These are phyloP conservation scores for Tigriopus japonicus DNA, from an alignment of 1,140 invertebrate species.

Conservation along the genomic window DNA sequence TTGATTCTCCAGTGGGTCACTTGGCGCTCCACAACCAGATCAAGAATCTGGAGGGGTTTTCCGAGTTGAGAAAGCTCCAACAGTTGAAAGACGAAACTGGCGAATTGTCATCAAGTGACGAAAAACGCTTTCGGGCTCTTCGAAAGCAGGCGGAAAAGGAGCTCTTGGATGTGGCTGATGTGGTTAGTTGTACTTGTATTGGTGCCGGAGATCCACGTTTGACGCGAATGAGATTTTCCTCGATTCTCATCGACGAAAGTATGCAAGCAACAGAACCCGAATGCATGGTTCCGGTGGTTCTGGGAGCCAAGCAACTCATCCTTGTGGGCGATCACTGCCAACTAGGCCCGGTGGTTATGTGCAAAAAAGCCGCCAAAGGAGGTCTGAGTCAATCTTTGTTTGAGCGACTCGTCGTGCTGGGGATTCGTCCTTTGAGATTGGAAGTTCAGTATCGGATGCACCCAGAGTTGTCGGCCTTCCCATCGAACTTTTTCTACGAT, in stretches of 20 bases:
- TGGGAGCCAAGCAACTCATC: constrained; percentile 67
- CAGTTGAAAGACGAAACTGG: constrained; percentile 94
- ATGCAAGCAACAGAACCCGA: constrained; percentile 87
- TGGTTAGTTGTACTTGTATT: constrained; percentile 97
- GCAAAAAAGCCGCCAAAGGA: constrained; percentile 86
- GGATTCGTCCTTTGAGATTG: constrained; percentile 78
- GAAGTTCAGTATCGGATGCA: constrained; percentile 99
- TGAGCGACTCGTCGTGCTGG: constrained; percentile 86
- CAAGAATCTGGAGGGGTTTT: constrained; percentile 22
- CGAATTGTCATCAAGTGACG: constrained; percentile 68
- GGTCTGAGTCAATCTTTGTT: constrained; percentile 65
- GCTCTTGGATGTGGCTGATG: constrained; percentile 83
- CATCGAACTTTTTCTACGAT: constrained; percentile 99
- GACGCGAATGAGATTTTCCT: constrained; percentile 78
- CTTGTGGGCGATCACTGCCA: constrained; percentile 88
- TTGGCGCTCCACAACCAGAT: constrained; percentile 84
- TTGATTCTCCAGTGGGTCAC: constrained; percentile 93
- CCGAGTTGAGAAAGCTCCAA: constrained; percentile 84
- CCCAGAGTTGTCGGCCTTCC: constrained; percentile 87
- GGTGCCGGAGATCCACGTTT: constrained; percentile 89
- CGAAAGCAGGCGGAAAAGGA: constrained; percentile 83
- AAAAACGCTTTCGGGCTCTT: constrained; percentile 76
- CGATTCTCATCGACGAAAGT: constrained; percentile 95
- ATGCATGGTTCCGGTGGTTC: constrained; percentile 93
- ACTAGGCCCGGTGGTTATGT: constrained; percentile 95